Evolutionary conservation across 2,888 invertebrate genomes (phyloP).

Genomic region (Nemapogon koenigi): DNA sequence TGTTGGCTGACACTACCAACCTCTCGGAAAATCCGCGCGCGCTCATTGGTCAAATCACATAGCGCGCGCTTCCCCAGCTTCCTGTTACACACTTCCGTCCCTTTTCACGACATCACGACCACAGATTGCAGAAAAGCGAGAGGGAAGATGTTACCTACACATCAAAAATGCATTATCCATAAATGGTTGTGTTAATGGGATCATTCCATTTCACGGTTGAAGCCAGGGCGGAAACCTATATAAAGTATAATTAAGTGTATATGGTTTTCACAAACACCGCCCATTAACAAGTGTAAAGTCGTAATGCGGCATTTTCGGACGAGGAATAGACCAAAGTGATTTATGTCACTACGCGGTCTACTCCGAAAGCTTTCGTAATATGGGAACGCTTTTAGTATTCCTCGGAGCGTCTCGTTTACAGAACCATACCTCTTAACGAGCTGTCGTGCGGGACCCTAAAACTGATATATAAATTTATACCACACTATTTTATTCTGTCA

Average conservation of each 20-base stretch:
- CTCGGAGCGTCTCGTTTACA: conserved; percentile 17
- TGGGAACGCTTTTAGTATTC: conserved; percentile 16
- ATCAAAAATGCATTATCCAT: not conserved
- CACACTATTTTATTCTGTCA: no score
- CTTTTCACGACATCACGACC: no score
- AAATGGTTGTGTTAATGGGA: not conserved
- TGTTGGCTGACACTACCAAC: no score
- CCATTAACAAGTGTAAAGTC: conserved; percentile 13
- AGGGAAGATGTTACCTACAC: no score
- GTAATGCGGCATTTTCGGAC: conserved; percentile 12
- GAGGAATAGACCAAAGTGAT: conserved; percentile 11
- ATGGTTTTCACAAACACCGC: no score
- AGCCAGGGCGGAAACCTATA: not conserved
- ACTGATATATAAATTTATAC: no score
- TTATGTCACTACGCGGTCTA: conserved; percentile 9
- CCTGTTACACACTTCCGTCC: no score
- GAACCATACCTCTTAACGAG: conserved; percentile 22
- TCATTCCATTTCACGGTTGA: not conserved
- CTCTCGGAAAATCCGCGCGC: no score
- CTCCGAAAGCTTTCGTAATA: no score
- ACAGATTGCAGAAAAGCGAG: no score
- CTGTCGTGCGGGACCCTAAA: conserved; percentile 20
- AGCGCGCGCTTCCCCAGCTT: no score
- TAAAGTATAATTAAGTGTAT: not conserved
- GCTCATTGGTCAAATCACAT: no score